Conservation (phyloP, 2,797 vertebrate genomes). For the Coregonus ussuriensis region DNA sequence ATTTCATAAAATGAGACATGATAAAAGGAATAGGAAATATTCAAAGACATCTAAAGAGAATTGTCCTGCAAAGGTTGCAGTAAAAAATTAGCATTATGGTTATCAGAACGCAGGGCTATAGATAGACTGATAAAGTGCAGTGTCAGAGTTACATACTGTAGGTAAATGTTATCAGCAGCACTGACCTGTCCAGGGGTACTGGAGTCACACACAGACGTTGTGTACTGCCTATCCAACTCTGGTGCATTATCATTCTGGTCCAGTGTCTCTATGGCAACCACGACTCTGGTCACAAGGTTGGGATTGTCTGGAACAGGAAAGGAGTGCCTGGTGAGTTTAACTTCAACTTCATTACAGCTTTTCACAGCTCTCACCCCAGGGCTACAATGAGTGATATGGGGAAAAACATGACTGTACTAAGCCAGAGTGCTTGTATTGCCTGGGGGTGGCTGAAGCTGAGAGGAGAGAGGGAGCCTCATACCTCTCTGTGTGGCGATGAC, state of each 20-base stretch:
- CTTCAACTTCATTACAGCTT: slow-evolving; percentile 32
- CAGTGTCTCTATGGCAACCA: slow-evolving; percentile 87
- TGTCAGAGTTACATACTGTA: background rate
- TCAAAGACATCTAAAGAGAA: background rate
- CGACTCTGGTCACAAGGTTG: slow-evolving; percentile 82
- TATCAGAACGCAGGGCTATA: background rate
- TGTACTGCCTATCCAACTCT: slow-evolving; percentile 82
- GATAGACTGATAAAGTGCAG: too few relatives aligned
- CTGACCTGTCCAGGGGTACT: slow-evolving; percentile 83
- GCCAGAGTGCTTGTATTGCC: background rate
- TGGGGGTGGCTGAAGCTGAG: background rate
- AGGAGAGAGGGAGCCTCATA: slow-evolving; percentile 48
- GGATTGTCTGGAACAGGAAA: slow-evolving; percentile 80
- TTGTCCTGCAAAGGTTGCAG: background rate
- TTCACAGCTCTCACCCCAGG: slow-evolving; percentile 20
- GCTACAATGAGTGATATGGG: slow-evolving; percentile 5
- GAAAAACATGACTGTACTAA: slow-evolving; percentile 43
- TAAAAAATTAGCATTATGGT: background rate
- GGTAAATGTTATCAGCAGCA: slow-evolving; percentile 7
- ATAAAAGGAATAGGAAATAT: background rate
- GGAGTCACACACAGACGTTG: slow-evolving; percentile 87
- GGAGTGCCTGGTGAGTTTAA: slow-evolving; percentile 26
- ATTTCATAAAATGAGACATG: too few relatives aligned
- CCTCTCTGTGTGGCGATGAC: slow-evolving; percentile 88
- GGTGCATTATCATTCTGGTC: slow-evolving; percentile 92